A percentile compares a stretch with the other conserved stretches of the same genome.
phyloP scores from a whole-genome alignment of 2,888 invertebrate genomes.

The Dicyrtoma fusca region DNA sequence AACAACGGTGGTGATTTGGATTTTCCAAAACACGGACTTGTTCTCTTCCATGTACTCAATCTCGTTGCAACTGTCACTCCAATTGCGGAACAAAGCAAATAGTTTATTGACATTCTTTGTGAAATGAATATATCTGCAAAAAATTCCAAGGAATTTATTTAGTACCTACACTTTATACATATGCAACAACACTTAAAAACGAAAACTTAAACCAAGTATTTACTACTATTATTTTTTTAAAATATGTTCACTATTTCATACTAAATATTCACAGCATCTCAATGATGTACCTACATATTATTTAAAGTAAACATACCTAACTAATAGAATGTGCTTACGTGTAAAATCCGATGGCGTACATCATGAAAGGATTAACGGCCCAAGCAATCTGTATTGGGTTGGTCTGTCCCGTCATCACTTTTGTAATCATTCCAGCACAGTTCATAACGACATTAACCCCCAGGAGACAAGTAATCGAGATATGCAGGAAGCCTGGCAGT shows the following conservation, averaged over 20 bases:
- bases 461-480: neutral
- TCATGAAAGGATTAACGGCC: conserved; percentile 2
- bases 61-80: neutral
- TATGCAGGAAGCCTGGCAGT: neutral
- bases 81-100: neutral
- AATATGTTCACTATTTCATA: too few species aligned
- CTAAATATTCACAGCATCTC: too few species aligned
- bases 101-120: neutral
- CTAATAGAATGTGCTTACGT: conserved; percentile 11
- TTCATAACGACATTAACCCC: conserved; percentile 10
- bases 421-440: conserved; percentile 15
- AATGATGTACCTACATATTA: too few species aligned
- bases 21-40: neutral
- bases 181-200: too few species aligned
- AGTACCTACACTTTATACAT: too few species aligned
- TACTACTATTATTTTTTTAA: too few species aligned
- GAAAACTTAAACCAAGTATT: too few species aligned
- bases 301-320: too few species aligned
- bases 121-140: conserved; percentile 15
- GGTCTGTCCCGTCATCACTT: conserved; percentile 15
- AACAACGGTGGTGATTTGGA: neutral
- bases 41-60: neutral
- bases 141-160: neutral
- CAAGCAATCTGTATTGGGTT: conserved; percentile 20
- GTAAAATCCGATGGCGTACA: neutral